These are phyloP conservation scores for Hololepta plana DNA, from an alignment of 2,888 invertebrate species.

Conservation along the genomic window DNA sequence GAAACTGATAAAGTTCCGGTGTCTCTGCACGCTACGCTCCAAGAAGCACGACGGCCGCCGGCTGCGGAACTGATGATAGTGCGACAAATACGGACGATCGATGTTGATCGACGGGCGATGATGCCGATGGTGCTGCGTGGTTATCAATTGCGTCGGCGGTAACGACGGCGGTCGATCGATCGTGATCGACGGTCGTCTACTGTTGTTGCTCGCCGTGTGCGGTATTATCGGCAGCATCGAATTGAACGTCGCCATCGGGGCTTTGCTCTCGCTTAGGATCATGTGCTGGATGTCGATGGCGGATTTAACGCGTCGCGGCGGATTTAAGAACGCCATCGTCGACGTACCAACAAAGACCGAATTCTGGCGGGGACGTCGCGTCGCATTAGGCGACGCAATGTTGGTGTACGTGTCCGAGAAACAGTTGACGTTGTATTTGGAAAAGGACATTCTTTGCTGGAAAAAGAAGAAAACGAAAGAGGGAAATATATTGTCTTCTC, in stretches of 20 bases:
- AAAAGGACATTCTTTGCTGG: constrained; percentile 51
- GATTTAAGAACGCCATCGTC: constrained; percentile 44
- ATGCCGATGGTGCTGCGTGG: too few relatives aligned
- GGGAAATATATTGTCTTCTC: too few relatives aligned
- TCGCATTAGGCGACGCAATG: constrained; percentile 24
- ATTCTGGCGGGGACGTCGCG: constrained; percentile 47
- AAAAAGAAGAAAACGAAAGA: too few relatives aligned
- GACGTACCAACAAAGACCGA: constrained; percentile 63
- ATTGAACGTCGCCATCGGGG: constrained; percentile 14
- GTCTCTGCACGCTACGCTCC: constrained; percentile 11
- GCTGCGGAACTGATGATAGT: constrained; percentile 14
- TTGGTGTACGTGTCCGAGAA: constrained; percentile 31
- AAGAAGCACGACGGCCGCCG: constrained; percentile 24
- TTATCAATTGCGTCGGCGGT: constrained; percentile 7
- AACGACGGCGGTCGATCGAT: constrained; percentile 17
- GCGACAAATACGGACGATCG: constrained; percentile 17
- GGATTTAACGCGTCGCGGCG: constrained; percentile 61
- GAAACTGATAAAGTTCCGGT: constrained; percentile 24
- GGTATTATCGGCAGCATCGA: constrained; percentile 23
- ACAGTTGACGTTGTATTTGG: constrained; percentile 48
- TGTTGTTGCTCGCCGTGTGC: constrained; percentile 16
- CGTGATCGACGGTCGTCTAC: constrained; percentile 17
- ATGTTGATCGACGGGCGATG: constrained; percentile 21
- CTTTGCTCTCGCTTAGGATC: constrained; percentile 23
- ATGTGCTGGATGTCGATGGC: constrained; percentile 71